Percentiles rank a stretch among this genome's conserved stretches.
phyloP scores from a whole-genome alignment of 2,888 invertebrate species.

The Himalopsyche tibetana region DNA sequence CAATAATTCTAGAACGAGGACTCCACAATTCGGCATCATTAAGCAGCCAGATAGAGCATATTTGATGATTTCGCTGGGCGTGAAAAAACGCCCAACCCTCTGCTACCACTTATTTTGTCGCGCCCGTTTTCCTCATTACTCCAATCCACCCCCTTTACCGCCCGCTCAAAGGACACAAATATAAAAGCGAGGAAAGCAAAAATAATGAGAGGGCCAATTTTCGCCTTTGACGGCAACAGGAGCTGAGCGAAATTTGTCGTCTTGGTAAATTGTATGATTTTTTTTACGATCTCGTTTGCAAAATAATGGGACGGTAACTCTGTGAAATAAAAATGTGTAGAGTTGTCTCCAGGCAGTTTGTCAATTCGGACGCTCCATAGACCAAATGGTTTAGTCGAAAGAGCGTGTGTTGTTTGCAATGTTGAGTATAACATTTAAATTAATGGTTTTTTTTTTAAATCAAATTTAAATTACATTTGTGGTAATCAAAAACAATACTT shows the following conservation, averaged over 20 bases:
- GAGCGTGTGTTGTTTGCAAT: too few species aligned
- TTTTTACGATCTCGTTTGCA: conserved; percentile 63
- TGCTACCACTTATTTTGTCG: conserved; percentile 53
- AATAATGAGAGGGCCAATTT: conserved; percentile 65
- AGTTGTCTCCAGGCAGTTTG: neutral
- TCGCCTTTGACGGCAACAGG: conserved; percentile 62
- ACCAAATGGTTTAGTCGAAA: too few species aligned
- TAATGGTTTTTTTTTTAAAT: too few species aligned
- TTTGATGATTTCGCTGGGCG: conserved; percentile 1
- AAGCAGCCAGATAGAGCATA: conserved; percentile 10
- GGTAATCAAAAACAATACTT: too few species aligned
- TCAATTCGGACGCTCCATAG: too few species aligned
- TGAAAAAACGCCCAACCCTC: conserved; percentile 29
- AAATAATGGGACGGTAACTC: conserved; percentile 56
- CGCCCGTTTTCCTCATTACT: conserved; percentile 62
- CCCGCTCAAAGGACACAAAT: conserved; percentile 61
- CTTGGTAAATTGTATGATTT: conserved; percentile 63
- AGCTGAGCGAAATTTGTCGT: conserved; percentile 61
- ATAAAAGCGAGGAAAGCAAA: conserved; percentile 62
- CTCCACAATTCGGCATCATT: conserved; percentile 9
- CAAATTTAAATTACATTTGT: too few species aligned
- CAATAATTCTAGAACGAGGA: neutral
- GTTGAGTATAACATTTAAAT: too few species aligned
- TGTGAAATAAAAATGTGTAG: neutral
- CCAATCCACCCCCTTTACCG: conserved; percentile 50